Evolutionary conservation across 2,888 invertebrate genomes (phyloP).

Genomic region (Pherbina coryleti): DNA sequence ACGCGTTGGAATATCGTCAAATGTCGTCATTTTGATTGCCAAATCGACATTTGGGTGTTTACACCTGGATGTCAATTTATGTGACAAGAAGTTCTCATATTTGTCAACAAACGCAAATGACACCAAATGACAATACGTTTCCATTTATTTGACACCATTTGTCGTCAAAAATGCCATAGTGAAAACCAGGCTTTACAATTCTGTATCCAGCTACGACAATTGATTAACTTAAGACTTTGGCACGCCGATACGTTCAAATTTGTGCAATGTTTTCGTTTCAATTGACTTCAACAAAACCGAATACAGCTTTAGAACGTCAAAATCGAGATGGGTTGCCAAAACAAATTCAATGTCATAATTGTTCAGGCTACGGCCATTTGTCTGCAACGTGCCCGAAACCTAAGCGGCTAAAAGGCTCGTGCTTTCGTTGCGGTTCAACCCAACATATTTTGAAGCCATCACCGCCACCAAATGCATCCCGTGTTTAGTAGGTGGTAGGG

Average conservation of each 20-base stretch:
- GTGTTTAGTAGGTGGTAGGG: neutral
- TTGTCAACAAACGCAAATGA: no score
- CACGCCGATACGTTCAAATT: constrained; percentile 2
- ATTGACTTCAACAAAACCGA: neutral
- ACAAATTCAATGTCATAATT: constrained; percentile 10
- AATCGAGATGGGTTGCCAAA: neutral
- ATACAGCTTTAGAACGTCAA: neutral
- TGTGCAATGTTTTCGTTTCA: neutral
- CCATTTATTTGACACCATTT: no score
- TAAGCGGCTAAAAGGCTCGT: constrained; percentile 7
- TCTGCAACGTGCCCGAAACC: constrained; percentile 19
- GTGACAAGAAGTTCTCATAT: no score
- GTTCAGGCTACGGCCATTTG: constrained; percentile 28
- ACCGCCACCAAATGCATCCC: neutral
- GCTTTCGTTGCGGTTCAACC: neutral
- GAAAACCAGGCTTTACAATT: neutral
- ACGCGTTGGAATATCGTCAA: no score
- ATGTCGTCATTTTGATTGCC: no score
- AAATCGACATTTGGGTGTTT: no score
- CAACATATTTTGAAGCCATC: constrained; percentile 27
- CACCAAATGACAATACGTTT: no score
- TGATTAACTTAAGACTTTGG: neutral
- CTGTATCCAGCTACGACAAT: constrained; percentile 2
- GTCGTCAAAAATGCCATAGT: no score
- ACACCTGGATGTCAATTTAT: no score